phyloP scores from a whole-genome alignment of 2,113 vertebrate genomes.

The Grus americana region DNA sequence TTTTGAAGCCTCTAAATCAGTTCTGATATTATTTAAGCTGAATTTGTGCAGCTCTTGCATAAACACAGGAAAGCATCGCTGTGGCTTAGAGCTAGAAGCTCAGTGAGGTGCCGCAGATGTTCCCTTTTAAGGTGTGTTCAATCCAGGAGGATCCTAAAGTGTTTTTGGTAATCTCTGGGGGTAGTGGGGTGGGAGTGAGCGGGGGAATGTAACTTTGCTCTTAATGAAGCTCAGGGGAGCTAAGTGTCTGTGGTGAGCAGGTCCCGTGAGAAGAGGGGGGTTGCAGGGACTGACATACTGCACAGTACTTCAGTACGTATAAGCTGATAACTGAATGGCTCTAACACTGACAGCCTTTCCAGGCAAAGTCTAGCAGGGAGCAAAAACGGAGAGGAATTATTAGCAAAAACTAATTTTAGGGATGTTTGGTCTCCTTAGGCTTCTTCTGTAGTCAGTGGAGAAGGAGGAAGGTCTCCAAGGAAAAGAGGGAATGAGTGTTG shows the following conservation, averaged over 20 bases:
- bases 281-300: neutral
- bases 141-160: neutral
- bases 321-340: neutral
- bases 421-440: neutral
- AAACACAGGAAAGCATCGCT: neutral
- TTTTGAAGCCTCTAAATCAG: conserved; percentile 6
- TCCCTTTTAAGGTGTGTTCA: neutral
- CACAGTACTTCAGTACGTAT: rapidly evolving
- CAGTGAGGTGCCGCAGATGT: neutral
- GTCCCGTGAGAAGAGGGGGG: neutral
- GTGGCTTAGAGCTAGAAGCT: neutral
- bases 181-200: neutral
- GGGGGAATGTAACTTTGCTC: neutral
- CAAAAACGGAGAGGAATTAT: neutral
- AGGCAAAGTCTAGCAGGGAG: neutral
- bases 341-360: neutral
- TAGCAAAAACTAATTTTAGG: neutral
- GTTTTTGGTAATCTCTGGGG: neutral
- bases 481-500: neutral
- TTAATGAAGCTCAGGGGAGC: neutral
- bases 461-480: neutral
- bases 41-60: neutral
- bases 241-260: neutral
- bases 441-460: neutral
- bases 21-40: neutral